These are phyloP conservation scores for Fratercula arctica DNA, from an alignment of 2,797 vertebrate genomes.

Conservation along the genomic window DNA sequence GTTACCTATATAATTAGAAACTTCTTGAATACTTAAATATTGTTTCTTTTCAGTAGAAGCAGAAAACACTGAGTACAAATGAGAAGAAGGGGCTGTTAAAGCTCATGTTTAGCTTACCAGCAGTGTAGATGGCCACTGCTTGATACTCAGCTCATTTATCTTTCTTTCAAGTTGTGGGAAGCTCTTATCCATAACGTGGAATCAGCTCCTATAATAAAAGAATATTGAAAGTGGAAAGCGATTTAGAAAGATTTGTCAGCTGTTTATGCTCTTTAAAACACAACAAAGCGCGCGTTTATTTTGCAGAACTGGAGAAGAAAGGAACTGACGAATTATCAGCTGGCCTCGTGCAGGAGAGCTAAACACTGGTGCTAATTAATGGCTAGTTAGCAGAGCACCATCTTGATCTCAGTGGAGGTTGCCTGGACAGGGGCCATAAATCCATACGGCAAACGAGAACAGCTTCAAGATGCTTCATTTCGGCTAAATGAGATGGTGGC, in stretches of 20 bases:
- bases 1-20: not conserved
- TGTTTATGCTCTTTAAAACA: not conserved
- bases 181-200: not conserved
- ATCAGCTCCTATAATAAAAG: not conserved
- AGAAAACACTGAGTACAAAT: not conserved
- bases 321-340: not conserved
- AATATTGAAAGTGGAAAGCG: not conserved
- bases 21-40: not conserved
- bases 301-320: not conserved
- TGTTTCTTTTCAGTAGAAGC: not conserved
- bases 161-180: not conserved
- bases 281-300: fast-evolving
- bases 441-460: not conserved
- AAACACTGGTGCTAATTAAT: slow-evolving; percentile 23
- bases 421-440: not conserved
- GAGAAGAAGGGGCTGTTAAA: not conserved
- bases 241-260: not conserved
- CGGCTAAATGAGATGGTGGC: not conserved
- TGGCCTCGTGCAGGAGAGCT: not conserved
- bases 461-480: not conserved
- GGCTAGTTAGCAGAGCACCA: slow-evolving; percentile 4
- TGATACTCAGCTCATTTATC: not conserved
- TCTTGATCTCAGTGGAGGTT: not conserved
- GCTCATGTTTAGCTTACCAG: not conserved
- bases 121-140: not conserved